Conservation (phyloP, 2,113 vertebrate species). For the Capricornis sumatraensis region DNA sequence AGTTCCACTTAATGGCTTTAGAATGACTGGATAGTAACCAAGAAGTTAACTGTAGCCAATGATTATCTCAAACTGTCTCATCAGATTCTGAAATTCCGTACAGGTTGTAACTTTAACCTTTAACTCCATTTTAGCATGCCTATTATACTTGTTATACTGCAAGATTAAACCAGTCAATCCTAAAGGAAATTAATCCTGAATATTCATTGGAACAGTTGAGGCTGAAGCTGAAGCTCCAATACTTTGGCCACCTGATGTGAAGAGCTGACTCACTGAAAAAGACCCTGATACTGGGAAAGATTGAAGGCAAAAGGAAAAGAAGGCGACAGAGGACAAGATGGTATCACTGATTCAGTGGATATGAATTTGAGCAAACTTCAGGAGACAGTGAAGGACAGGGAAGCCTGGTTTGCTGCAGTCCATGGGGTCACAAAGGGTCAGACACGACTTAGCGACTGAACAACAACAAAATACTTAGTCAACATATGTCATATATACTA, state of each 20-base stretch:
- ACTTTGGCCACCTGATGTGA: not conserved
- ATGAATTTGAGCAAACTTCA: not conserved
- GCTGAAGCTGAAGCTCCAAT: not conserved
- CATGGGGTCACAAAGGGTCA: not conserved
- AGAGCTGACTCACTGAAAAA: not conserved
- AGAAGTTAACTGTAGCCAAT: not conserved
- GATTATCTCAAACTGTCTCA: slow-evolving; percentile 15
- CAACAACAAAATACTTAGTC: not conserved
- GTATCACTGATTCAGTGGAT: not conserved
- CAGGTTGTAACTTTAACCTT: not conserved
- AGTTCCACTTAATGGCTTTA: not conserved
- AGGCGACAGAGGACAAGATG: not conserved
- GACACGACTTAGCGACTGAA: not conserved
- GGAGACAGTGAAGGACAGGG: not conserved
- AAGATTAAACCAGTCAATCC: not conserved
- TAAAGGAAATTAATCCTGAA: not conserved
- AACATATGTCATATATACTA: not conserved
- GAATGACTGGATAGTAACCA: not conserved
- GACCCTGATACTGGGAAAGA: not conserved
- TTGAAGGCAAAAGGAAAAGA: not conserved
- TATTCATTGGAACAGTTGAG: not conserved
- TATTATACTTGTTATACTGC: not conserved
- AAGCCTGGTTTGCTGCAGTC: not conserved
- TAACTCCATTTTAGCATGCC: not conserved
- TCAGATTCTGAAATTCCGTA: not conserved